A percentile compares a stretch with the other conserved stretches of the same genome.
Conservation (phyloP, 1,140 invertebrate species). For the Aphaenogaster ashmeadi region DNA sequence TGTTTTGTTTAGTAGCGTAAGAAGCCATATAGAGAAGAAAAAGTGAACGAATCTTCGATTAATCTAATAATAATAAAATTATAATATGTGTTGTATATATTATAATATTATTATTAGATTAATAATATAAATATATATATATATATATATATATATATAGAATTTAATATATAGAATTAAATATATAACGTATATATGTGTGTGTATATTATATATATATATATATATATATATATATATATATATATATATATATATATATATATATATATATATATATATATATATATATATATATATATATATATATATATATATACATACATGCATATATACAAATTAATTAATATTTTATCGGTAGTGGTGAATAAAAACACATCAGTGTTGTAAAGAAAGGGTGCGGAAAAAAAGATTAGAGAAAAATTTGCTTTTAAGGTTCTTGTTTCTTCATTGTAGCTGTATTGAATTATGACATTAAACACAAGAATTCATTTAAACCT, state of each 20-base stretch:
- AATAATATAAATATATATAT: conserved; percentile 64
- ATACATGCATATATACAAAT: conserved; percentile 55
- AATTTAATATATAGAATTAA: conserved; percentile 53
- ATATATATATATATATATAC: conserved; percentile 20
- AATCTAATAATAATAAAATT: conserved; percentile 26
- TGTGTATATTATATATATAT: conserved; percentile 51
- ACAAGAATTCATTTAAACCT: not conserved
- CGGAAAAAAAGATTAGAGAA: not conserved
- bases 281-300: conserved; percentile 60
- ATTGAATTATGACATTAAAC: not conserved
- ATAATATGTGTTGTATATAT: conserved; percentile 1
- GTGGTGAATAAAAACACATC: conserved; percentile 63
- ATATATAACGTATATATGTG: conserved; percentile 45
- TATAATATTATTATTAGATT: conserved; percentile 27
- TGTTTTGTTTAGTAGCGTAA: conserved; percentile 19
- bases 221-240: conserved; percentile 53
- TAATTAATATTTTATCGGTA: conserved; percentile 73
- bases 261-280: conserved; percentile 33
- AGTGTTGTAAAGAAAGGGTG: not conserved
- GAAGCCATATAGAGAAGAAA: not conserved
- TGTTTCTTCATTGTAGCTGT: not conserved
- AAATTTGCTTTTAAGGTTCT: not conserved
- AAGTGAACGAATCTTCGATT: conserved; percentile 32
- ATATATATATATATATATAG: conserved; percentile 69
- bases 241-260: conserved; percentile 30